Percentiles rank a stretch among this genome's conserved stretches.
Evolutionary conservation across 2,888 invertebrate genomes (phyloP).

Genomic region (Kuschelorhynchus macadamiae): DNA sequence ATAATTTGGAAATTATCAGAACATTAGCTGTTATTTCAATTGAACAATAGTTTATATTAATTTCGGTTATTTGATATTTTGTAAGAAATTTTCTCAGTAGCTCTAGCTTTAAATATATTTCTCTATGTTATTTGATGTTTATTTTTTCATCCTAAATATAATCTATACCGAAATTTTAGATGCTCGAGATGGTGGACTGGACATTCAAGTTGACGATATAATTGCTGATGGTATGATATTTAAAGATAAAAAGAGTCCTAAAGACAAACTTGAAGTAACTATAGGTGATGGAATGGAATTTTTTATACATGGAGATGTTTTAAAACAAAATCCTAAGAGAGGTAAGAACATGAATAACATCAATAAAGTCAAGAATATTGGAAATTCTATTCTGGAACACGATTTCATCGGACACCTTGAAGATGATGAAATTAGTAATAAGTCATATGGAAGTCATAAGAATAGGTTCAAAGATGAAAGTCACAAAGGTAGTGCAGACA

Average conservation of each 20-base stretch:
- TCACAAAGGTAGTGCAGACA: constrained; percentile 90
- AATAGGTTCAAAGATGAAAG: constrained; percentile 92
- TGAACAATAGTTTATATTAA: no score
- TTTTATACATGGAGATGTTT: constrained; percentile 90
- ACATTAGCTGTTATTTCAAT: no score
- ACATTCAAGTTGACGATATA: constrained; percentile 74
- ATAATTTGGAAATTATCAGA: no score
- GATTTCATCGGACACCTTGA: constrained; percentile 70
- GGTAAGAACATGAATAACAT: constrained; percentile 76
- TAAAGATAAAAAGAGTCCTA: constrained; percentile 87
- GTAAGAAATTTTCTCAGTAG: no score
- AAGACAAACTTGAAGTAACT: constrained; percentile 91
- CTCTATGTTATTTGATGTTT: no score
- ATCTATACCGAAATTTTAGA: constrained; percentile 68
- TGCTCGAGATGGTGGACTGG: constrained; percentile 72
- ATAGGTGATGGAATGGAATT: constrained; percentile 95
- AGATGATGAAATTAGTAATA: constrained; percentile 88
- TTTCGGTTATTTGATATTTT: no score
- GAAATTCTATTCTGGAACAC: constrained; percentile 78
- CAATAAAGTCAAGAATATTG: constrained; percentile 79
- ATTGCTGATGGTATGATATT: constrained; percentile 88
- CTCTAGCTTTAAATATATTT: no score
- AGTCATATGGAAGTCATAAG: constrained; percentile 93
- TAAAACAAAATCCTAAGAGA: constrained; percentile 84
- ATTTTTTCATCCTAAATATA: no score